A percentile compares a stretch with the other conserved stretches of the same genome.
These are phyloP conservation scores for Tridacna gigas DNA, from an alignment of 2,888 invertebrate genomes.

Conservation along the genomic window DNA sequence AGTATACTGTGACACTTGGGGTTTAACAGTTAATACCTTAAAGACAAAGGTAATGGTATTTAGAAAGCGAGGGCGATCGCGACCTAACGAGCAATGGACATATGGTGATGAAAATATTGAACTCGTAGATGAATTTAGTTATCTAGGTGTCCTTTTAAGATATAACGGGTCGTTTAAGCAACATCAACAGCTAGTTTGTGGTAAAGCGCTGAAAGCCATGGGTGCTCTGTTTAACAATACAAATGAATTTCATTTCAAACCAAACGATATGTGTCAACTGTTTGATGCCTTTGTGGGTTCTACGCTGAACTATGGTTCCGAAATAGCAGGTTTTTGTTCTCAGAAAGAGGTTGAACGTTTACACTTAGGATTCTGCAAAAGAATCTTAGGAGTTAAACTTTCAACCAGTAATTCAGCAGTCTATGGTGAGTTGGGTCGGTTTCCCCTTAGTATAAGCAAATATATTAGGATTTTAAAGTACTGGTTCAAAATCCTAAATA, in stretches of 20 bases:
- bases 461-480: constrained; percentile 28
- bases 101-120: constrained; percentile 22
- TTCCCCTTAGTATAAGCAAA: constrained; percentile 27
- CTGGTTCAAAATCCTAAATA: constrained; percentile 22
- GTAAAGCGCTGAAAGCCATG: constrained; percentile 38
- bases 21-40: constrained; percentile 25
- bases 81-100: constrained; percentile 23
- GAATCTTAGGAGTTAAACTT: constrained; percentile 19
- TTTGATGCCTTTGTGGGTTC: constrained; percentile 33
- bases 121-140: constrained; percentile 33
- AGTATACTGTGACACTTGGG: constrained; percentile 34
- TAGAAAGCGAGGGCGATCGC: constrained; percentile 14
- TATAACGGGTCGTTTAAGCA: constrained; percentile 22
- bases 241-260: neutral
- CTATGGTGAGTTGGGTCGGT: constrained; percentile 24
- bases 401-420: constrained; percentile 20
- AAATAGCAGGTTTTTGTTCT: constrained; percentile 28
- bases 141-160: constrained; percentile 28
- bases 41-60: constrained; percentile 40
- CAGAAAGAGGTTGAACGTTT: constrained; percentile 33
- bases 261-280: constrained; percentile 36
- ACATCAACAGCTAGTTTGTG: constrained; percentile 10
- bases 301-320: constrained; percentile 30
- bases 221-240: constrained; percentile 15
- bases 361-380: constrained; percentile 39